Conservation (phyloP, 2,113 vertebrate species). For the Vulpes vulpes region DNA sequence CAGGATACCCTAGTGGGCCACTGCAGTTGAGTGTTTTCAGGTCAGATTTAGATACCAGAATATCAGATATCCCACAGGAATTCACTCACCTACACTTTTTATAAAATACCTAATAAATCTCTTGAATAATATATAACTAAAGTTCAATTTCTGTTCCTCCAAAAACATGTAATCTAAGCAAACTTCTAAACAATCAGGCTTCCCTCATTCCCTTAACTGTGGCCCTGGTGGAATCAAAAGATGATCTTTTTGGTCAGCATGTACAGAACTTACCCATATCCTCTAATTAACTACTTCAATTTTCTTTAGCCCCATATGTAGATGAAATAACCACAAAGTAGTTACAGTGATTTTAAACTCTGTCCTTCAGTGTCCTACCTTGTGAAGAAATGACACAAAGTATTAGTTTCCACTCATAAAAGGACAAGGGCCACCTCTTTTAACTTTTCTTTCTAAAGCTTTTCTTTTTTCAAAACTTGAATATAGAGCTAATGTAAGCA, state of each 20-base stretch:
- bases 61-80: not conserved
- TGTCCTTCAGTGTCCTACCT: not conserved
- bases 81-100: not conserved
- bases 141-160: not conserved
- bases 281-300: not conserved
- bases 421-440: accelerated
- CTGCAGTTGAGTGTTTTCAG: not conserved
- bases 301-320: not conserved
- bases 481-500: not conserved
- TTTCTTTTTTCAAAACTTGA: not conserved
- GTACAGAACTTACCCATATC: not conserved
- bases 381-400: not conserved
- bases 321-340: not conserved
- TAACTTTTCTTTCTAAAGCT: not conserved
- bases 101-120: not conserved
- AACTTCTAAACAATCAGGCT: not conserved
- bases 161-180: not conserved
- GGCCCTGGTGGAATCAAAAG: not conserved
- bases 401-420: not conserved
- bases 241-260: not conserved
- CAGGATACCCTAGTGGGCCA: accelerated
- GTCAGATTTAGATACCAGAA: not conserved
- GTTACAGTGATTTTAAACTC: not conserved
- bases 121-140: not conserved
- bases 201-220: not conserved